Base-by-base conservation (phyloP, 2,113 vertebrate species). In the Nesogale talazaci region DNA sequence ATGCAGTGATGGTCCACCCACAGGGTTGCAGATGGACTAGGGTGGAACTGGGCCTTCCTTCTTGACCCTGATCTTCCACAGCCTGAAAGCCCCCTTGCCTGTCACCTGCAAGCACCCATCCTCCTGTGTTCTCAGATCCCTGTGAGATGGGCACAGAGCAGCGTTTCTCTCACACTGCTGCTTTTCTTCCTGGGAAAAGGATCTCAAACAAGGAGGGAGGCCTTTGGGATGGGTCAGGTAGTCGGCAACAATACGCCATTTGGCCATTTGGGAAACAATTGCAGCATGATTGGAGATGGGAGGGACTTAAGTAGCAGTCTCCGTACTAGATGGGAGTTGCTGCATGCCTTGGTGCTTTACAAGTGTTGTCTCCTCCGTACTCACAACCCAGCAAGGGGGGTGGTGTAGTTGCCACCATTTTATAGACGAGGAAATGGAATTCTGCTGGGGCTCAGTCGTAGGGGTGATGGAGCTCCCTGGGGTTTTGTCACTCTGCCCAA, bases 241-340 rank as follows among this genome's bases (percentile, higher is more conserved):
- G 7, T 59, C 42, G 20, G 20, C 57, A 59, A 59, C 57, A 59
- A 20, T 46, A 46, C 42, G 42, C 42, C 5, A 10, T n/a, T n/a
- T n/a, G n/a, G n/a, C 27, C 10, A 2, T 2, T 22, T 59, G 79
- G 88, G 86, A 88, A 59, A 79, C 63, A 36, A 36, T 59, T 83
- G 65, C 72, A 75, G 67, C 83, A 63, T 90, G 83, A 46, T 86
- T 78, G 74, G 70, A 90, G 83, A 69, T 61, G 59, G 79, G 36
- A n/a, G 74, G 23, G 52, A 87, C 70, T 72, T 90, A 88, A 75
- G 78, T 57, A 6, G 84, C 70, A 76, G 82, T 69, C 38, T 56
- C 78, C 46, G 0, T 5, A 42, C 31, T n/a, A 27, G 29, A 42
- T 59, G 86, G 76, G 61, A 25, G 83, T 67, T 40, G 34, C 89